Percentiles rank a stretch among this genome's conserved stretches.
These are phyloP conservation scores for Momotus momota DNA, from an alignment of 2,797 vertebrate genomes.

Conservation along the genomic window DNA sequence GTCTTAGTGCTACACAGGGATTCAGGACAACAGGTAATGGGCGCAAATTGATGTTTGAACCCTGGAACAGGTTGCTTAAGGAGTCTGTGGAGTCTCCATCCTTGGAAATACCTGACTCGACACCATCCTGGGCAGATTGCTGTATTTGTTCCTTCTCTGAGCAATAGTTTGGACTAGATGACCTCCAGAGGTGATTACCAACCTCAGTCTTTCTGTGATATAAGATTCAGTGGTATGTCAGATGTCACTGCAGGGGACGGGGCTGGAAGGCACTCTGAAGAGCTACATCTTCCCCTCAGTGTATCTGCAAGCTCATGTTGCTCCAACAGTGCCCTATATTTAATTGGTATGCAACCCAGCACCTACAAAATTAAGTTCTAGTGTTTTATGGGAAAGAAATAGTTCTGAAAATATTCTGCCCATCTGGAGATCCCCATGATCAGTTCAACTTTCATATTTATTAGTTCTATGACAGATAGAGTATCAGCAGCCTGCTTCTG, in stretches of 20 bases:
- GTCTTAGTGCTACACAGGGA: neutral
- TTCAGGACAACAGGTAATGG: neutral
- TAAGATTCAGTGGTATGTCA: neutral
- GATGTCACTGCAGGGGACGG: neutral
- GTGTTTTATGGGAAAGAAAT: neutral
- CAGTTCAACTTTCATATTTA: neutral
- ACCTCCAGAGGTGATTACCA: neutral
- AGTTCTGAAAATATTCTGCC: neutral
- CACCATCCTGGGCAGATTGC: neutral
- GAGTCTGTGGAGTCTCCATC: too few species aligned
- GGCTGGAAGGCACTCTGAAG: neutral
- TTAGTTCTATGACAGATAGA: neutral
- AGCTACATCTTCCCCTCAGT: neutral
- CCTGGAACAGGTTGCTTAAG: neutral
- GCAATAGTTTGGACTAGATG: neutral
- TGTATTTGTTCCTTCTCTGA: neutral
- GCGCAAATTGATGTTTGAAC: neutral
- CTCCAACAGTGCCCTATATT: neutral
- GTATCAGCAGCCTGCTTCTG: neutral
- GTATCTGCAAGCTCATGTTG: neutral
- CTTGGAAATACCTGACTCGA: neutral
- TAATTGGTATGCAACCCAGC: neutral
- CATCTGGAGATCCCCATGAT: neutral
- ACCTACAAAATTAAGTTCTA: neutral
- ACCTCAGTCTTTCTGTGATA: neutral